These are phyloP conservation scores for Setipinna tenuifilis DNA, from an alignment of 2,797 vertebrate genomes.

Conservation along the genomic window DNA sequence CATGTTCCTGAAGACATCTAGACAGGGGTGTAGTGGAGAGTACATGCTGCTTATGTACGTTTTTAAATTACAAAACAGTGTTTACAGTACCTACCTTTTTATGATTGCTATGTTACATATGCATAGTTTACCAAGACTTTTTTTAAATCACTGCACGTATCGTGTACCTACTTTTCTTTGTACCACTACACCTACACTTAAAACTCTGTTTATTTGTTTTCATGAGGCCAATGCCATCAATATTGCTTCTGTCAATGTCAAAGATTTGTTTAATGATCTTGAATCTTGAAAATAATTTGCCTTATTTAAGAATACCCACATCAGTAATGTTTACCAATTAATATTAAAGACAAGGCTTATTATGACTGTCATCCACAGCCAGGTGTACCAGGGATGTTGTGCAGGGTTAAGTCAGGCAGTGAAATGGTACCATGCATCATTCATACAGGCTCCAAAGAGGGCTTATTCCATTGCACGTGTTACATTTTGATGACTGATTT, in stretches of 20 bases:
- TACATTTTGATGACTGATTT: slow-evolving; percentile 15
- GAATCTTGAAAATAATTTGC: too few species aligned
- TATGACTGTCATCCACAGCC: neutral
- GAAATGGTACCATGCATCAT: neutral
- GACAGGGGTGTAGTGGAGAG: too few species aligned
- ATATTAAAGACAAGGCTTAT: neutral
- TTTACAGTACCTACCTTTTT: too few species aligned
- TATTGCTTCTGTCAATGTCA: neutral
- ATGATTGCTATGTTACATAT: too few species aligned
- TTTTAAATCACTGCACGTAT: too few species aligned
- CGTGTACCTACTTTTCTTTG: too few species aligned
- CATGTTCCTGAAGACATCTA: neutral
- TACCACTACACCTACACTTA: neutral
- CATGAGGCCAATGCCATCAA: neutral
- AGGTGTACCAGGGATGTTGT: neutral
- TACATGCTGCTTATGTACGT: too few species aligned
- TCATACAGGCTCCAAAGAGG: neutral
- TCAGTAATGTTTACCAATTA: neutral
- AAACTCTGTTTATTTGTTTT: neutral
- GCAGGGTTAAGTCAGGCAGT: neutral
- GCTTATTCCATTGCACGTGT: neutral
- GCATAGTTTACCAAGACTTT: too few species aligned
- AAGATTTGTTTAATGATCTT: neutral
- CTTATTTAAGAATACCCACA: neutral
- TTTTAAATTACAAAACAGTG: too few species aligned